Evolutionary conservation across 2,113 vertebrate species (phyloP).

Genomic region (Megaptera novaeangliae): DNA sequence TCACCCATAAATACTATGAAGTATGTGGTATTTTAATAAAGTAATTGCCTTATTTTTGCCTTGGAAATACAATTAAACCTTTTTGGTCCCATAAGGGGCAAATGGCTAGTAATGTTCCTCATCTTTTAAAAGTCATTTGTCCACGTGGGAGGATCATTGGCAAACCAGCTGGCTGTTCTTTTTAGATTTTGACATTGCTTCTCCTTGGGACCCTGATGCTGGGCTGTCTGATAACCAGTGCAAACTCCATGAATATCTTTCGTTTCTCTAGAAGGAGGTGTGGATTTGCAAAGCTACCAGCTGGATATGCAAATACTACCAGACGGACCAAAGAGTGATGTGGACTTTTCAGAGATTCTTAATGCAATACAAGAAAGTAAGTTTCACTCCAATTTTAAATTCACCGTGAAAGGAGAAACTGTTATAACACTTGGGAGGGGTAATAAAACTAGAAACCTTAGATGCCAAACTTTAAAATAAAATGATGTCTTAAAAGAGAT

Average conservation of each 20-base stretch:
- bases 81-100: neutral
- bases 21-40: neutral
- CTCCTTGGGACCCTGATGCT: slow-evolving; percentile 51
- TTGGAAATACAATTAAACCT: neutral
- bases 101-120: neutral
- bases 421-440: slow-evolving; percentile 20
- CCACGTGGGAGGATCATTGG: neutral
- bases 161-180: slow-evolving; percentile 30
- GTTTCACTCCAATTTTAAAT: slow-evolving; percentile 75
- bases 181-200: slow-evolving; percentile 58
- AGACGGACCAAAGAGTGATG: slow-evolving; percentile 82
- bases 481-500: neutral
- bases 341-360: slow-evolving; percentile 87
- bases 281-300: slow-evolving; percentile 82
- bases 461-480: neutral
- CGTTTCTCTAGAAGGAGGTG: slow-evolving; percentile 85
- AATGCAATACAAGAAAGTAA: slow-evolving; percentile 89
- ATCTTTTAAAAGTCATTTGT: neutral
- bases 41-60: slow-evolving; percentile 18
- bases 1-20: neutral
- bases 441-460: neutral
- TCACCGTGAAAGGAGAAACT: slow-evolving; percentile 10
- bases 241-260: slow-evolving; percentile 81
- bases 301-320: slow-evolving; percentile 82
- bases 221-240: slow-evolving; percentile 67